Evolutionary conservation across 2,113 vertebrate genomes (phyloP).

Genomic region (Lasiurus borealis): DNA sequence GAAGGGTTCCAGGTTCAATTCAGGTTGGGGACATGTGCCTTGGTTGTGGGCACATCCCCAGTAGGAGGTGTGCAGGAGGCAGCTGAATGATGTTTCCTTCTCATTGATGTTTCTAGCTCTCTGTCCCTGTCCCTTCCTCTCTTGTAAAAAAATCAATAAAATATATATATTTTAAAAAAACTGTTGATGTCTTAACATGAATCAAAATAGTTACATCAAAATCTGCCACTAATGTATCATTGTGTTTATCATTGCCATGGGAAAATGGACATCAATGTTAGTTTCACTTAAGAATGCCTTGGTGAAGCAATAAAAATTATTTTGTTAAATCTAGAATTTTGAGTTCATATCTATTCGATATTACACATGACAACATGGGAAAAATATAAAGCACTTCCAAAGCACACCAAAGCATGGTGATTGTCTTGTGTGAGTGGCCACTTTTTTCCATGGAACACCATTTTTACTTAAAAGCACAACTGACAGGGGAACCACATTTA

Average conservation of each 20-base stretch:
- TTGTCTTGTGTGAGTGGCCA: background rate
- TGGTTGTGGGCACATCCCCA: too few relatives aligned
- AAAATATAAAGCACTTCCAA: background rate
- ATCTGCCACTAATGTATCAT: background rate
- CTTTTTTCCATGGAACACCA: background rate
- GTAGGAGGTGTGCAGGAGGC: too few relatives aligned
- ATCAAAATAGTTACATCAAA: slow-evolving; percentile 28
- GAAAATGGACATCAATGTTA: background rate
- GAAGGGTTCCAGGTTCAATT: too few relatives aligned
- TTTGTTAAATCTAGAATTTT: slow-evolving; percentile 8
- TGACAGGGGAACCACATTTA: background rate
- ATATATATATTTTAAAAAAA: background rate
- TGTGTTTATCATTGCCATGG: background rate
- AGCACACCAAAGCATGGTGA: background rate
- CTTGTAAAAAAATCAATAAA: too few relatives aligned
- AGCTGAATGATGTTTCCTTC: too few relatives aligned
- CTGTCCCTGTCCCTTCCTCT: too few relatives aligned
- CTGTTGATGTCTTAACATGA: background rate
- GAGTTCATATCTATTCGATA: background rate
- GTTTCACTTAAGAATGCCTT: slow-evolving; percentile 23
- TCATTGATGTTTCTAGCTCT: too few relatives aligned
- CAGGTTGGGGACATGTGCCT: too few relatives aligned
- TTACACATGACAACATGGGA: background rate
- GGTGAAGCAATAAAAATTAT: slow-evolving; percentile 35
- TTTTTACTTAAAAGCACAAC: slow-evolving; percentile 58